Base-by-base conservation (phyloP, 2,888 invertebrate species). In the Petrolisthes cinctipes region DNA sequence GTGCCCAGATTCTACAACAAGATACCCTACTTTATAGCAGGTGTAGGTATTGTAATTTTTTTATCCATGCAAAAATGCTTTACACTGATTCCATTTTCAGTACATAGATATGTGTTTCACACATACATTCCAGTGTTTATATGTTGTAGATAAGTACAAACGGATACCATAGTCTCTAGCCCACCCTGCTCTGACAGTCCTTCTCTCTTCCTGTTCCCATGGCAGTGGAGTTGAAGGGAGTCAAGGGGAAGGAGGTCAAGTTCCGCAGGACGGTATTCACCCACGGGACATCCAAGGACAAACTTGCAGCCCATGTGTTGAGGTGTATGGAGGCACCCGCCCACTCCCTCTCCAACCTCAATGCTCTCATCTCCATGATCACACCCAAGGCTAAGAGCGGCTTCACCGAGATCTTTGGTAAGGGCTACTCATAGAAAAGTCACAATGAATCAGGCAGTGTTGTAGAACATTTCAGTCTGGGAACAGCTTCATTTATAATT, bases 231-330 rank as follows among this genome's bases (percentile, higher is more conserved):
- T 56, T 17, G 9, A 7, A 57, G 14, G 81, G 81, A 9, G 23
- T 56, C 4, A 88, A 85, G 66, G 82, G 66, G 76, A 23, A 81
- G 3, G 89, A 89, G 53, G 78, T 84, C 4, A 82, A 83, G 66
- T 85, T 89, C 56, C 85, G 89, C 9, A 82, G 83, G 57, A 85
- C 87, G 23, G 83, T 89, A 5, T 79, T 87, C 51, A 68, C 73
- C 75, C 87, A 87, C 91, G 98, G 98, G 91, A 97, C 97, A 0
- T 94, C 95, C 0, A 95, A 95, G 0, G 98, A 98, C 93, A 96
- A 96, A 93, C 95, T 97, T 88, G 97, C 98, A 4, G 97, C 97
- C 0, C 95, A 95, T 88, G 96, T 96, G 6, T 94, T 98, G 53
- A 93, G 96, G 53, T 95, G 97, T 90, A 96, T 97, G 94, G 96